phyloP scores from a whole-genome alignment of 2,113 vertebrate genomes.

The Cynopterus brachyotis region DNA sequence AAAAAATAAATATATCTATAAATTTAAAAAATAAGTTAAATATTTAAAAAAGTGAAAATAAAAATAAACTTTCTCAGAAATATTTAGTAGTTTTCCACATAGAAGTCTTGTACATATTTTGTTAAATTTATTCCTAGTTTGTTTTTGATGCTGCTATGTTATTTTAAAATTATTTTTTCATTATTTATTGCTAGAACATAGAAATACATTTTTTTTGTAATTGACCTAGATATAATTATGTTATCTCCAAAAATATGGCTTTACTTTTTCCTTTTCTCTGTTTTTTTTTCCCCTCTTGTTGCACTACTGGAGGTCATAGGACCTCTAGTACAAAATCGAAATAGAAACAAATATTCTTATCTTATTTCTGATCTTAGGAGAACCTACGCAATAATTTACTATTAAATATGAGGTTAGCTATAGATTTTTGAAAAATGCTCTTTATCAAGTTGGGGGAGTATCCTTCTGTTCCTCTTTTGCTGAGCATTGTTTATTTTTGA shows the following conservation, averaged over 20 bases:
- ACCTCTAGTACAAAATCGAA: neutral
- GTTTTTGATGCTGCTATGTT: neutral
- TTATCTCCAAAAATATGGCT: neutral
- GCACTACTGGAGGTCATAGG: neutral
- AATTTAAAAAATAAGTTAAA: no score
- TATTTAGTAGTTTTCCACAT: neutral
- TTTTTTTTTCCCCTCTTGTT: neutral
- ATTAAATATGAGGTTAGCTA: neutral
- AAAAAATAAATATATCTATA: no score
- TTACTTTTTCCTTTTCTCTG: neutral
- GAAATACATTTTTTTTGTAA: neutral
- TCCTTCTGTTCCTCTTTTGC: neutral
- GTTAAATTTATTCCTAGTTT: neutral
- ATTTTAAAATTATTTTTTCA: neutral
- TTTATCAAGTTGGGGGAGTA: neutral
- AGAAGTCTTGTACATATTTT: neutral
- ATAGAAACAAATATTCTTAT: neutral
- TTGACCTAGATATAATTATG: neutral
- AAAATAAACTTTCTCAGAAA: neutral
- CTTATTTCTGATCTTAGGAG: neutral
- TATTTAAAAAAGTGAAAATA: no score
- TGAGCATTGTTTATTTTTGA: neutral
- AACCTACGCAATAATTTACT: neutral
- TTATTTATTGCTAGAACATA: neutral
- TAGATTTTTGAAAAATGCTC: neutral